Evolutionary conservation across 2,888 invertebrate genomes (phyloP).

Genomic region (Autographa gamma): DNA sequence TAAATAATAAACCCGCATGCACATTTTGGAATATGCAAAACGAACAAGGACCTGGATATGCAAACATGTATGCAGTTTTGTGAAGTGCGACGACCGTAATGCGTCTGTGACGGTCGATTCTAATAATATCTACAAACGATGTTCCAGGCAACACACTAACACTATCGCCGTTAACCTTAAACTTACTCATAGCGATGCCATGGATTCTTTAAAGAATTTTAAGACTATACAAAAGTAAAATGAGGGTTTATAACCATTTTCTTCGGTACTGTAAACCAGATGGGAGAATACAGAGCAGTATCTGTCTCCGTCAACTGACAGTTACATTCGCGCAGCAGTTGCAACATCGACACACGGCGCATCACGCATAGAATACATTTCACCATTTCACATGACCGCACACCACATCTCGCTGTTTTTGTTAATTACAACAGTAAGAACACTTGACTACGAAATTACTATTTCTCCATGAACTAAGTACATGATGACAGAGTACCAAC

Average conservation of each 20-base stretch:
- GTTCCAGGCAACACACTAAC: conserved; percentile 53
- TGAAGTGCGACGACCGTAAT: conserved; percentile 78
- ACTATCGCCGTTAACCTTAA: conserved; percentile 55
- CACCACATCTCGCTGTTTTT: conserved; percentile 40
- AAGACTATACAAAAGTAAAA: neutral
- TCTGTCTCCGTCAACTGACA: conserved; percentile 59
- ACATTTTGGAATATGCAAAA: conserved; percentile 42
- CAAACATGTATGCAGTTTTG: conserved; percentile 67
- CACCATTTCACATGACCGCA: conserved; percentile 57
- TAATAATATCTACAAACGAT: conserved; percentile 74
- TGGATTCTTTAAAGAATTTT: neutral
- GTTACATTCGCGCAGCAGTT: conserved; percentile 62
- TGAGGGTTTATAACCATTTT: conserved; percentile 63
- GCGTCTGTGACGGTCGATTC: conserved; percentile 69
- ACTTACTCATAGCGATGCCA: conserved; percentile 29
- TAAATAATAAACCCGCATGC: conserved; percentile 36
- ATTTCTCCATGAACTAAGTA: conserved; percentile 25
- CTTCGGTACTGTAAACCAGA: conserved; percentile 63
- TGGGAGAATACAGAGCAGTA: conserved; percentile 56
- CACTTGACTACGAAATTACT: conserved; percentile 32
- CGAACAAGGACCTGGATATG: conserved; percentile 56
- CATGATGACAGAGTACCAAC: conserved; percentile 37
- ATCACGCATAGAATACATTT: conserved; percentile 64
- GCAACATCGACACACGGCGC: conserved; percentile 61
- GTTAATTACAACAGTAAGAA: conserved; percentile 27